phyloP scores from a whole-genome alignment of 1,140 invertebrate species.

The Choristoneura fumiferana region DNA sequence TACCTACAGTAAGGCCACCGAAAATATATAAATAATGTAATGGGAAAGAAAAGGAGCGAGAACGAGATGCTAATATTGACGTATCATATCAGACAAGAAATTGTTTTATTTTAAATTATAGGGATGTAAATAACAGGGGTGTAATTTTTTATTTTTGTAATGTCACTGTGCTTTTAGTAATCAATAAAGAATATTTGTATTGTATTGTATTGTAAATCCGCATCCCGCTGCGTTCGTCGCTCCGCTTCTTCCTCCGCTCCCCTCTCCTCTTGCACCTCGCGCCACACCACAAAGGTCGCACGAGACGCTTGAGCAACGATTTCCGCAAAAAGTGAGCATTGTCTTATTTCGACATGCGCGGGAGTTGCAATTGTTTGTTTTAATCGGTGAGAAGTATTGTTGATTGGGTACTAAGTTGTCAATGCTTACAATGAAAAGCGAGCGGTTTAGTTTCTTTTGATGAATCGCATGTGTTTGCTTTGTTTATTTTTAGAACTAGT shows the following conservation, averaged over 20 bases:
- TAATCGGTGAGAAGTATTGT: neutral
- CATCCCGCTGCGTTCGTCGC: too few species aligned
- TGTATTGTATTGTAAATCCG: too few species aligned
- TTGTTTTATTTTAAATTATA: too few species aligned
- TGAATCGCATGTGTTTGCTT: neutral
- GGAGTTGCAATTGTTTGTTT: neutral
- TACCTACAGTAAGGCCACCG: too few species aligned
- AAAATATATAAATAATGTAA: too few species aligned
- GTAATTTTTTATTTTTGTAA: too few species aligned
- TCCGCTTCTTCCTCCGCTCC: neutral
- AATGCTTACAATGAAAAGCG: neutral
- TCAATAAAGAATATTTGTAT: too few species aligned
- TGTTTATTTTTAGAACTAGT: neutral
- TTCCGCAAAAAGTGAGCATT: constrained; percentile 59
- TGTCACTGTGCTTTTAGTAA: too few species aligned
- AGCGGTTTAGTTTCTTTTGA: neutral
- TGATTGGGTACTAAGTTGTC: constrained; percentile 1
- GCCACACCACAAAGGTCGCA: constrained; percentile 30
- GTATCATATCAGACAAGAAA: too few species aligned
- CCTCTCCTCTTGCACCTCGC: neutral
- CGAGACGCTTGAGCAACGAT: constrained; percentile 47
- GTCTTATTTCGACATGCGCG: constrained; percentile 40
- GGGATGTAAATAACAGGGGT: too few species aligned
- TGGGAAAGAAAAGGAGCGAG: too few species aligned
- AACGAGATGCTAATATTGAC: too few species aligned